Conservation (phyloP, 2,888 invertebrate species). For the Disparrhopalites patrizii region DNA sequence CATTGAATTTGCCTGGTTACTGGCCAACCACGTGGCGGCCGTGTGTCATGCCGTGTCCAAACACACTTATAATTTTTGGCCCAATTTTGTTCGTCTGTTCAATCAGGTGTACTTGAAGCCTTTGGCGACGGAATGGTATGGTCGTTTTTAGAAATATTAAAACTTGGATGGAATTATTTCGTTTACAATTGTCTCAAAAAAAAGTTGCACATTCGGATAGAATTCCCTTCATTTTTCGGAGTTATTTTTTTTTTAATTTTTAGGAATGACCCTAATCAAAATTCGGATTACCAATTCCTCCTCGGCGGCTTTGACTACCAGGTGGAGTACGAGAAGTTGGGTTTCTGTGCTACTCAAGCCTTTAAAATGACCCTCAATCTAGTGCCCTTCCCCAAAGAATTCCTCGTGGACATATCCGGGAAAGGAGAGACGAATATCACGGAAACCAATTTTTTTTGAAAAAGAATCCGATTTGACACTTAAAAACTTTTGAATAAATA, state of each 20-base stretch:
- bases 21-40: background rate
- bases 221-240: no score
- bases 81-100: background rate
- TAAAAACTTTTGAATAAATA: no score
- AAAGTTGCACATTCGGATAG: no score
- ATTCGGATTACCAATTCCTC: background rate
- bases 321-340: conserved; percentile 7
- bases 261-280: background rate
- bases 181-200: no score
- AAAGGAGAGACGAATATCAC: no score
- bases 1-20: background rate
- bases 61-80: background rate
- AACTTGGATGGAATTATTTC: no score
- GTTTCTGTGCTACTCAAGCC: conserved; percentile 14
- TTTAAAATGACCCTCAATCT: conserved; percentile 10
- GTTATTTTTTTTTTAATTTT: background rate
- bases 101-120: background rate
- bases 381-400: background rate
- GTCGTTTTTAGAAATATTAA: no score
- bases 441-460: no score
- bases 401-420: no score
- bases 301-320: conserved; percentile 10
- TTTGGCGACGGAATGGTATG: background rate
- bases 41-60: conserved; percentile 1
- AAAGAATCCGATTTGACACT: no score